Percentiles rank a stretch among this genome's conserved stretches.
Conservation (phyloP, 1,140 invertebrate genomes). For the Popillia japonica region DNA sequence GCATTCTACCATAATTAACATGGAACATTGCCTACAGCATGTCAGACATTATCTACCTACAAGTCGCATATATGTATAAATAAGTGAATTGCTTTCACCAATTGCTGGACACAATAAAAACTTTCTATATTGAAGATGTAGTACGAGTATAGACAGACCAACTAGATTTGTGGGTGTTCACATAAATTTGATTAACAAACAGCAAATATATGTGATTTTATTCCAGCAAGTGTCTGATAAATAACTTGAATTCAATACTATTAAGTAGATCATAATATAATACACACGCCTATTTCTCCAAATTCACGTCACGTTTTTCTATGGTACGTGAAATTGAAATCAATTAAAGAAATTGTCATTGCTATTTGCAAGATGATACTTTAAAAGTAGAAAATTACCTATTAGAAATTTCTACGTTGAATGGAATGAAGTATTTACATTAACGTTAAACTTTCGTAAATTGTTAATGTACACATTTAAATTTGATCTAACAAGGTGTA, state of each 20-base stretch:
- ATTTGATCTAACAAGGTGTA: background rate
- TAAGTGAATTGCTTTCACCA: background rate
- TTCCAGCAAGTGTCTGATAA: background rate
- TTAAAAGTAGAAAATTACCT: background rate
- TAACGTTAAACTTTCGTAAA: background rate
- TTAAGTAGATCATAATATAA: background rate
- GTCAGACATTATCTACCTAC: background rate
- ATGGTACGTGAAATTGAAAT: background rate
- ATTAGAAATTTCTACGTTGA: background rate
- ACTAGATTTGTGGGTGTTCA: background rate
- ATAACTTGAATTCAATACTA: background rate
- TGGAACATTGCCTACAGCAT: background rate
- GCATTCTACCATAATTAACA: background rate
- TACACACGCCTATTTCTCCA: background rate
- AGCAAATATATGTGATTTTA: background rate
- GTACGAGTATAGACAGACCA: background rate
- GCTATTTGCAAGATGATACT: constrained; percentile 8
- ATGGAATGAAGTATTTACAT: background rate
- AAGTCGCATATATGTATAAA: background rate
- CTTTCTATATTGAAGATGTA: background rate
- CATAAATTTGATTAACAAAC: background rate
- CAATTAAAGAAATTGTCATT: background rate
- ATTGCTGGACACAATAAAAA: background rate
- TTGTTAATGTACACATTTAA: background rate
- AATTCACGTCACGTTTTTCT: background rate